Evolutionary conservation across 2,797 vertebrate species (phyloP).

Genomic region (Novumbra hubbsi): DNA sequence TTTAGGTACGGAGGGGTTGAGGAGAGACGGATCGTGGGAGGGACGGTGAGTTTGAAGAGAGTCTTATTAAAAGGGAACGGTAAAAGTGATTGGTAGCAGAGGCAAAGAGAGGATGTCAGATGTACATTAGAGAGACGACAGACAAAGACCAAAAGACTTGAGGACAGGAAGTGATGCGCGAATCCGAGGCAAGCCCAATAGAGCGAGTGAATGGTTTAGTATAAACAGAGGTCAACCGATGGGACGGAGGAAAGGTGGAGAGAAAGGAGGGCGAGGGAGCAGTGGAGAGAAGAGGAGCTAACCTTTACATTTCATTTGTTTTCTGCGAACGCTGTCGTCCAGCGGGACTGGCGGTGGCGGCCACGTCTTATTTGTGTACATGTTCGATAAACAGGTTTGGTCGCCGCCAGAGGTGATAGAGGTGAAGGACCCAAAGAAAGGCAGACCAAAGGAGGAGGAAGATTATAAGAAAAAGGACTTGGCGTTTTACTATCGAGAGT

Average conservation of each 20-base stretch:
- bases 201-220: not conserved
- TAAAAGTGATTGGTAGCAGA: too few species aligned
- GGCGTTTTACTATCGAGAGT: slow-evolving; percentile 55
- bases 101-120: not conserved
- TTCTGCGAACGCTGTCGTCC: too few species aligned
- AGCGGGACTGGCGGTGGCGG: too few species aligned
- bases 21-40: not conserved
- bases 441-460: slow-evolving; percentile 26
- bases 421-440: slow-evolving; percentile 26
- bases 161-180: not conserved
- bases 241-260: not conserved
- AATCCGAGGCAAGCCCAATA: not conserved
- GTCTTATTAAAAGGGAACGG: not conserved
- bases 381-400: not conserved
- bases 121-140: not conserved
- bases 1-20: not conserved
- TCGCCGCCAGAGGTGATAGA: not conserved
- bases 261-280: not conserved
- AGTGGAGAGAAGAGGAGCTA: not conserved
- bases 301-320: too few species aligned
- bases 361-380: too few species aligned
- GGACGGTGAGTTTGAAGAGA: slow-evolving; percentile 22
- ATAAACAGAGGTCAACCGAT: not conserved
- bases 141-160: not conserved
- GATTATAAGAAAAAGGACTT: slow-evolving; percentile 47